Evolutionary conservation across 1,140 invertebrate species (phyloP).

Genomic region (Papilio polyxenes): DNA sequence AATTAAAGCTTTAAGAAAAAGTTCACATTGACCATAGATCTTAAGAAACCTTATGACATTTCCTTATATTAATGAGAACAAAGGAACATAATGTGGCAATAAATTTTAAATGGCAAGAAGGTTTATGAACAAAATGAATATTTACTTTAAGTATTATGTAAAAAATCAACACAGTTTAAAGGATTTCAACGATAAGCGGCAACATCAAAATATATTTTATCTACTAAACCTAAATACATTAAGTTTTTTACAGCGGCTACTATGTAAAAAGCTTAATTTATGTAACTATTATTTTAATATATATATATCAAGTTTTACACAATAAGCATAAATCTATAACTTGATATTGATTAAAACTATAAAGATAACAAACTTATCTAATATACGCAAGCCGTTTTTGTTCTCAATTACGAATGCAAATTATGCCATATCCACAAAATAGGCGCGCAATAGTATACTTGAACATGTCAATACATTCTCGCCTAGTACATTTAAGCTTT

Average conservation of each 20-base stretch:
- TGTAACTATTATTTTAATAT: neutral
- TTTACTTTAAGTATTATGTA: neutral
- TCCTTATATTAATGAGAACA: neutral
- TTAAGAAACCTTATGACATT: neutral
- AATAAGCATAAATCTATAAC: neutral
- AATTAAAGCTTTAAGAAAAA: neutral
- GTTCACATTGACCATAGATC: neutral
- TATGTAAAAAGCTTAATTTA: neutral
- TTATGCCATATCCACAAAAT: constrained; percentile 33
- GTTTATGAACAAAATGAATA: neutral
- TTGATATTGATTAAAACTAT: neutral
- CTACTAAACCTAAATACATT: neutral
- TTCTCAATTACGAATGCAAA: constrained; percentile 32
- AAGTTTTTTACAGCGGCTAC: too few relatives aligned
- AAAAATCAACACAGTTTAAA: neutral
- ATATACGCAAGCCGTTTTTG: constrained; percentile 23
- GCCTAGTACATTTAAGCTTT: constrained; percentile 50
- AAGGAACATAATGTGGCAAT: constrained; percentile 1
- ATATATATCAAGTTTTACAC: neutral
- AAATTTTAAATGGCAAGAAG: neutral
- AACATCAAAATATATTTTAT: neutral
- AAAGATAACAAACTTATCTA: constrained; percentile 9
- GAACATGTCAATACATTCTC: constrained; percentile 29
- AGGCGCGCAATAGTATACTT: constrained; percentile 5
- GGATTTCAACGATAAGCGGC: neutral